These are phyloP conservation scores for Tetranychus piercei DNA, from an alignment of 2,888 invertebrate genomes.

Conservation along the genomic window DNA sequence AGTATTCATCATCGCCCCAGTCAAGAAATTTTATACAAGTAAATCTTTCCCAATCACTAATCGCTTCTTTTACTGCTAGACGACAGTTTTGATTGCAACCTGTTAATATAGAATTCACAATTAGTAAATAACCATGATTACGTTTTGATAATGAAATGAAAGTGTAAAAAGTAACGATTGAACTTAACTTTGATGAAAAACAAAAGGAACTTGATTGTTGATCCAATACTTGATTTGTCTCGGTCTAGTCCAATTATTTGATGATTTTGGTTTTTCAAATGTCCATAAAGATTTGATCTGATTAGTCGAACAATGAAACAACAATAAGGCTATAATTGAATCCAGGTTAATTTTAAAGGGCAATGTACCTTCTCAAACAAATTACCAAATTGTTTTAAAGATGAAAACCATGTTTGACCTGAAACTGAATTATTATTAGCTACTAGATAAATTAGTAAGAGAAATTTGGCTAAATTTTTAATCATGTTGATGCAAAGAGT, in stretches of 20 bases:
- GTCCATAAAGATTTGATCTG: neutral
- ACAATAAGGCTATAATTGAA: neutral
- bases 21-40: neutral
- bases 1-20: neutral
- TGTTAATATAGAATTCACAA: neutral
- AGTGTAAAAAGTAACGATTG: too few relatives aligned
- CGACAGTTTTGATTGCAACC: neutral
- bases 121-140: neutral
- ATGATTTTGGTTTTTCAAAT: neutral
- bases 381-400: neutral
- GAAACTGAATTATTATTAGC: neutral
- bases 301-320: neutral
- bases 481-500: too few relatives aligned
- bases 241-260: neutral
- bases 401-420: neutral
- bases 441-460: neutral
- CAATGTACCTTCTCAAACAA: neutral
- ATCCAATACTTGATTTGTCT: neutral
- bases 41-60: slow-evolving; percentile 6
- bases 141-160: neutral
- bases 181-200: slow-evolving; percentile 8
- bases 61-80: neutral
- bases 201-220: slow-evolving; percentile 4
- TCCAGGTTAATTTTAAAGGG: neutral
- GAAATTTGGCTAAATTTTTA: too few relatives aligned